Evolutionary conservation across 2,888 invertebrate genomes (phyloP).

Genomic region (Synanthedon andrenaeformis): DNA sequence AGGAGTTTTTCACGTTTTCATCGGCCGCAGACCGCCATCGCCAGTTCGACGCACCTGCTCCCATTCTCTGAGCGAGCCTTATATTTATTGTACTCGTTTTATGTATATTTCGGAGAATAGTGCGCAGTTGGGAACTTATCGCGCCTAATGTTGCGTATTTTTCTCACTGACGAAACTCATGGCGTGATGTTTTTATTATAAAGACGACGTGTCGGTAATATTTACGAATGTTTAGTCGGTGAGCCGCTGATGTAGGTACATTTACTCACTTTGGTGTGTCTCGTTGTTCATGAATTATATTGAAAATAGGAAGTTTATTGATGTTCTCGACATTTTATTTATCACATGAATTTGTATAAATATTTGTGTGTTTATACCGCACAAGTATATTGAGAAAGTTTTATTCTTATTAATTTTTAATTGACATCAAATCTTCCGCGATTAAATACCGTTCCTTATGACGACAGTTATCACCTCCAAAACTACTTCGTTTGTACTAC

Average conservation of each 20-base stretch:
- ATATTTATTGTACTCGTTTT: slow-evolving; percentile 25
- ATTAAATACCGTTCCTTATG: no score
- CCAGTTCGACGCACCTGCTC: slow-evolving; percentile 54
- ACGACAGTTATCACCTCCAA: no score
- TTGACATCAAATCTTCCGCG: no score
- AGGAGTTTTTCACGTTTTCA: slow-evolving; percentile 59
- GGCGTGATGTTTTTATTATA: slow-evolving; percentile 64
- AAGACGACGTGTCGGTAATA: slow-evolving; percentile 45
- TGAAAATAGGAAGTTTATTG: slow-evolving; percentile 22
- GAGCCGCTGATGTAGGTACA: slow-evolving; percentile 33
- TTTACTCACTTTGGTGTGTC: slow-evolving; percentile 37
- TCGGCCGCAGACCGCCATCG: slow-evolving; percentile 38
- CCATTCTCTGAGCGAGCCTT: slow-evolving; percentile 14
- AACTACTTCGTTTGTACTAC: no score
- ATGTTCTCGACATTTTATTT: slow-evolving; percentile 10
- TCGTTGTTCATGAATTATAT: slow-evolving; percentile 26
- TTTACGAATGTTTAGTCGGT: slow-evolving; percentile 46
- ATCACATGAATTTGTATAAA: no score
- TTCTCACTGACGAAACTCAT: slow-evolving; percentile 22
- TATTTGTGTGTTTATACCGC: no score
- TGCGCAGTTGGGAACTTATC: slow-evolving; percentile 54
- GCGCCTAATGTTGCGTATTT: slow-evolving; percentile 49
- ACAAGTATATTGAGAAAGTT: no score
- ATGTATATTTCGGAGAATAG: slow-evolving; percentile 42
- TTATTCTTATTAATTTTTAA: no score